Conservation (phyloP, 2,888 invertebrate species). For the Drosophila falleni region DNA sequence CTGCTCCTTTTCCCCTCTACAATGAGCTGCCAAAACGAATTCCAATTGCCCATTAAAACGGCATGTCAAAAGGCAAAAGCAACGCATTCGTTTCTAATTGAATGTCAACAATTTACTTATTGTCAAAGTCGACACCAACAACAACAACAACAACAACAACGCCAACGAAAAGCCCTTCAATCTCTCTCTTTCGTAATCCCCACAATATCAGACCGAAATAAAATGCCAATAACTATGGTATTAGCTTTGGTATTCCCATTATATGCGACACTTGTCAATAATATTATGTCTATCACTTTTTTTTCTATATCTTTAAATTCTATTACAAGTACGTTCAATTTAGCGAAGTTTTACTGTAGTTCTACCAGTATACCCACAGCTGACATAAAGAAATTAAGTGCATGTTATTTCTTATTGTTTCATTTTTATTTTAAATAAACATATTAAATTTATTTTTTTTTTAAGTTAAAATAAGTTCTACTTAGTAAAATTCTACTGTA, state of each 20-base stretch:
- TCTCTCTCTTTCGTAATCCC: constrained; percentile 38
- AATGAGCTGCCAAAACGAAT: constrained; percentile 32
- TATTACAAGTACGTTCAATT: too few species aligned
- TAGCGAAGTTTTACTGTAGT: too few species aligned
- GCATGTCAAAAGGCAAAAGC: constrained; percentile 56
- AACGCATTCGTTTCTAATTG: constrained; percentile 57
- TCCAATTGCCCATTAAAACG: constrained; percentile 66
- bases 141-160: constrained; percentile 25
- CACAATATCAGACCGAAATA: constrained; percentile 17
- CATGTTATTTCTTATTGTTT: too few species aligned
- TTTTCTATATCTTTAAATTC: too few species aligned
- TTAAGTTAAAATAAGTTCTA: background rate
- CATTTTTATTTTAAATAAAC: too few species aligned
- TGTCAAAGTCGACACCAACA: constrained; percentile 47
- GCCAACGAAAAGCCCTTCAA: constrained; percentile 19
- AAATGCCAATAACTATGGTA: constrained; percentile 25
- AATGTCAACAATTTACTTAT: constrained; percentile 68
- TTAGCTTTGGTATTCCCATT: constrained; percentile 16
- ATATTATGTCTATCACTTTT: too few species aligned
- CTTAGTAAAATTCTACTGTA: background rate
- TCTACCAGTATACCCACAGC: too few species aligned
- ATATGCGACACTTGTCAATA: background rate
- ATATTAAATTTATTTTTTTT: too few species aligned
- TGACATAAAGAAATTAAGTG: too few species aligned
- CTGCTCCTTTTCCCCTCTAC: constrained; percentile 5